These are phyloP conservation scores for Leucoraja ocellata DNA, from an alignment of 2,797 vertebrate genomes.

Conservation along the genomic window DNA sequence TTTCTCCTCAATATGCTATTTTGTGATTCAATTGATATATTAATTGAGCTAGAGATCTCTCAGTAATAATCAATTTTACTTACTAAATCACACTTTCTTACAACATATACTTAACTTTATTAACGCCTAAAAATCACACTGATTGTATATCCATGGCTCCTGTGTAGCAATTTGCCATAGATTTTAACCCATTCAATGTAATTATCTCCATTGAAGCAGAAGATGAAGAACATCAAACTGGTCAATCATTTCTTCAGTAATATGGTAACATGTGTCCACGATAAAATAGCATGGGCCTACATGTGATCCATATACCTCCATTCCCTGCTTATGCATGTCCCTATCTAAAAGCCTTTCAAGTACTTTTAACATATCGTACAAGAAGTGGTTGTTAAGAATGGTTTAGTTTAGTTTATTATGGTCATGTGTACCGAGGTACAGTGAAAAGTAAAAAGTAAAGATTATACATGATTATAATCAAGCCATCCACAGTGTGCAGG, in stretches of 20 bases:
- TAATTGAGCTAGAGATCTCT: not conserved
- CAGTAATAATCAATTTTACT: not conserved
- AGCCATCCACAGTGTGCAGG: too few species aligned
- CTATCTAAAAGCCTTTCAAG: too few species aligned
- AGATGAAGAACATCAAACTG: not conserved
- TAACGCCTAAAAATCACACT: not conserved
- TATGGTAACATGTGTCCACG: not conserved
- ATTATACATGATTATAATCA: too few species aligned
- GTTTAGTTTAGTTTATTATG: not conserved
- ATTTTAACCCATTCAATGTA: not conserved
- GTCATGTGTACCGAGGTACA: too few species aligned
- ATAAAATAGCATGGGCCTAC: not conserved
- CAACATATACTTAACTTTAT: not conserved
- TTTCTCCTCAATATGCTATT: not conserved
- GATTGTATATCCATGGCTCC: not conserved
- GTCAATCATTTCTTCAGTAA: not conserved
- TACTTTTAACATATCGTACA: too few species aligned
- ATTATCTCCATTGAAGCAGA: not conserved
- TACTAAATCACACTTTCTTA: not conserved
- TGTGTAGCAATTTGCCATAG: not conserved
- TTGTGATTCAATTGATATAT: too few species aligned
- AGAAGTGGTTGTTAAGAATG: not conserved
- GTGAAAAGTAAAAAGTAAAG: too few species aligned
- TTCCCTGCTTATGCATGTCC: too few species aligned
- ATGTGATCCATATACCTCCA: too few species aligned